These are phyloP conservation scores for Syrrhaptes paradoxus DNA, from an alignment of 2,113 vertebrate genomes.

Conservation along the genomic window DNA sequence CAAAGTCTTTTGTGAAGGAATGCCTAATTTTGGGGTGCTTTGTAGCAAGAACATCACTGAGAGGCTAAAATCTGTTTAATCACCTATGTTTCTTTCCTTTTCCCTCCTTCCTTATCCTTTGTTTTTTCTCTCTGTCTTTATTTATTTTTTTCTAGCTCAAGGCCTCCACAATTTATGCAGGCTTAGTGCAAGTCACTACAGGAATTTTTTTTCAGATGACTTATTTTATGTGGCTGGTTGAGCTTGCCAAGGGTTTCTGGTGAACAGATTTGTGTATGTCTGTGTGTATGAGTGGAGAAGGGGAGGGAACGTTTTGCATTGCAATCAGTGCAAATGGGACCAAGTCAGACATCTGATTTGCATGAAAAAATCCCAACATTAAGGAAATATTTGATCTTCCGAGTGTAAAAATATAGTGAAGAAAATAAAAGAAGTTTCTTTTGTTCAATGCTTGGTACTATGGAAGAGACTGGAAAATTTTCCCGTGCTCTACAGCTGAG, in stretches of 20 bases:
- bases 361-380: background rate
- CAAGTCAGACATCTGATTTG: background rate
- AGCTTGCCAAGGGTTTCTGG: background rate
- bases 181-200: background rate
- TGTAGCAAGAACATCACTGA: background rate
- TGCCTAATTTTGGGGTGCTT: background rate
- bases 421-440: background rate
- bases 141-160: background rate
- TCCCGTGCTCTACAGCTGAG: background rate
- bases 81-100: rapidly evolving
- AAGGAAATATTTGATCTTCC: background rate
- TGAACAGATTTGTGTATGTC: background rate
- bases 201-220: background rate
- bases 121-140: background rate
- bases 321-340: background rate
- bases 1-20: background rate
- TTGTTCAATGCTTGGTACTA: background rate
- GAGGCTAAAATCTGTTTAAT: background rate
- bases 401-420: background rate
- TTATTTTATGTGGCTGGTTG: background rate
- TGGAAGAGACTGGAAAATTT: background rate
- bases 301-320: background rate
- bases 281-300: background rate
- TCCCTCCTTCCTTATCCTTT: background rate
- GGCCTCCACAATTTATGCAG: background rate